phyloP scores from a whole-genome alignment of 1,140 invertebrate species.

The Elysia chlorotica region DNA sequence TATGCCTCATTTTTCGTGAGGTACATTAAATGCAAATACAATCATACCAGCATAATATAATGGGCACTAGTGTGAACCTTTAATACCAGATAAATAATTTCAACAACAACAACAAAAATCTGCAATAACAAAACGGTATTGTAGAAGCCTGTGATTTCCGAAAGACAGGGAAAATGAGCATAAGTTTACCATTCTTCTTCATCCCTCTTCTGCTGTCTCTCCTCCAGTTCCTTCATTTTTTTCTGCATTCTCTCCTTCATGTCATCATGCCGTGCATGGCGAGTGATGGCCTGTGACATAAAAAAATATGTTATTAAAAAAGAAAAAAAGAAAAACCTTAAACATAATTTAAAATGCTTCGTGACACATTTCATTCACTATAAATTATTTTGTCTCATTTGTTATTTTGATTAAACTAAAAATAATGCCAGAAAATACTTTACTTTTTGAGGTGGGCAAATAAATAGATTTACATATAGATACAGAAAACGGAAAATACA shows the following conservation, averaged over 20 bases:
- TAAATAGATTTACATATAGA: no score
- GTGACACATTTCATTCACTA: no score
- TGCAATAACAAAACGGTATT: no score
- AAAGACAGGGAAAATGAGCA: neutral
- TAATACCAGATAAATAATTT: no score
- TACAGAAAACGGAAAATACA: no score
- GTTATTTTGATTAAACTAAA: neutral
- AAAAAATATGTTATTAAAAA: neutral
- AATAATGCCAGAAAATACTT: neutral
- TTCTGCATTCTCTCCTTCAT: constrained; percentile 42
- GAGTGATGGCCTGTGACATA: constrained; percentile 46
- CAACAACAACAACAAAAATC: no score
- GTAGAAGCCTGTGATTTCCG: neutral
- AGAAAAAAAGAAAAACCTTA: neutral
- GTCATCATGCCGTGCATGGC: constrained; percentile 52
- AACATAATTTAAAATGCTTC: neutral
- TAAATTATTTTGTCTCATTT: neutral
- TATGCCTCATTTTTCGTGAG: no score
- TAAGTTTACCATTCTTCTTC: constrained; percentile 43
- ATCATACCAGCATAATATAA: no score
- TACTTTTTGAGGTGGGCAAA: neutral
- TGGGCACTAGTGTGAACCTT: no score
- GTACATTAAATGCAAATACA: no score
- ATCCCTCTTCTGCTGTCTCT: constrained; percentile 45
- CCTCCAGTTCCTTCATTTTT: constrained; percentile 49